These are phyloP conservation scores for Notoglanidium macrostoma DNA, from an alignment of 2,797 vertebrate genomes.

Conservation along the genomic window DNA sequence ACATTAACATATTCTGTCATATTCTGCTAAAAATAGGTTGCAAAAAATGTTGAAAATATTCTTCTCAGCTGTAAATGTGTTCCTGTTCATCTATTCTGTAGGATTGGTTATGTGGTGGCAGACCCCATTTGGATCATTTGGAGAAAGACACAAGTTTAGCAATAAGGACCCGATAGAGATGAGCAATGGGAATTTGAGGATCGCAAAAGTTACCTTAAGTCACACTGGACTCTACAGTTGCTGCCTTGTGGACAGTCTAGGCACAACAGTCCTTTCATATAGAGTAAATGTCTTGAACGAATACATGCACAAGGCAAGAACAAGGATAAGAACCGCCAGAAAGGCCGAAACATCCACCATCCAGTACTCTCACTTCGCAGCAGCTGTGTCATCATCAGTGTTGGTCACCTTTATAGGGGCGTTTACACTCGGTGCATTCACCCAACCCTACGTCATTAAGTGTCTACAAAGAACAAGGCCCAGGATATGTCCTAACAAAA, in stretches of 20 bases:
- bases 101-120: constrained; percentile 69
- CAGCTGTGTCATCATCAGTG: constrained; percentile 69
- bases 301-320: not conserved
- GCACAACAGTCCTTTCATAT: constrained; percentile 62
- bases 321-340: constrained; percentile 15
- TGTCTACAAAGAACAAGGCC: constrained; percentile 49
- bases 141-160: constrained; percentile 22
- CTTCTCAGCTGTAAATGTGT: not conserved
- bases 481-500: not conserved
- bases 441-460: constrained; percentile 65
- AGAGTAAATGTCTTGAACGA: constrained; percentile 24
- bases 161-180: constrained; percentile 56
- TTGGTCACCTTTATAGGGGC: constrained; percentile 72
- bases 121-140: constrained; percentile 72
- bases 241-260: constrained; percentile 55
- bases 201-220: constrained; percentile 56
- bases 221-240: constrained; percentile 75
- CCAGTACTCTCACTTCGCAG: constrained; percentile 52
- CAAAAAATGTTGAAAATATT: not conserved
- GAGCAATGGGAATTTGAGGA: constrained; percentile 64
- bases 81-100: constrained; percentile 35
- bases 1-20: not conserved
- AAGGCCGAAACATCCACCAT: not conserved
- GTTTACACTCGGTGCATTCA: constrained; percentile 71
- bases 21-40: not conserved